A percentile compares a stretch with the other conserved stretches of the same genome.
Evolutionary conservation across 2,888 invertebrate genomes (phyloP).

Genomic region (Lutraria lutraria): DNA sequence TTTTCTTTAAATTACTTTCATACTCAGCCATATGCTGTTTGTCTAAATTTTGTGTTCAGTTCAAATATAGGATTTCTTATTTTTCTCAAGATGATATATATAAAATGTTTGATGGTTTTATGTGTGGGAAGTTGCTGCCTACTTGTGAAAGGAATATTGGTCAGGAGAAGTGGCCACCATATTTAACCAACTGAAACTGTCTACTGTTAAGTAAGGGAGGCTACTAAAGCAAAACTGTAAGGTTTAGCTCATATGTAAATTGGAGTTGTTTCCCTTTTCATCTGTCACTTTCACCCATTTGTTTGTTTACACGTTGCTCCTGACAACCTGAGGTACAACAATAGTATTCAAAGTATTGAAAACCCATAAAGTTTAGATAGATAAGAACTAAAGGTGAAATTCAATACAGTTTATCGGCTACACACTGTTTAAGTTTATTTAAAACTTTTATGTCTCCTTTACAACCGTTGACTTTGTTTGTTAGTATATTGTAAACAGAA

Average conservation of each 20-base stretch:
- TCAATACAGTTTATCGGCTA: constrained; percentile 41
- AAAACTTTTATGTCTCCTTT: constrained; percentile 22
- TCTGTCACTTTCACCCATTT: constrained; percentile 41
- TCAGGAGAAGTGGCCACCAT: too few relatives aligned
- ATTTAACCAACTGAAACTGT: too few relatives aligned
- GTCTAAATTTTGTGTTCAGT: too few relatives aligned
- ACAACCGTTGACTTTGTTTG: constrained; percentile 38
- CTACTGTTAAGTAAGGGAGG: constrained; percentile 8
- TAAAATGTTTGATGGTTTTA: too few relatives aligned
- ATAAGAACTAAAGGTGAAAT: constrained; percentile 48
- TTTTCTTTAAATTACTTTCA: not conserved
- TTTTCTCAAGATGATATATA: too few relatives aligned
- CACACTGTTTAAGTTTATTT: constrained; percentile 29
- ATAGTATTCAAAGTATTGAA: constrained; percentile 52
- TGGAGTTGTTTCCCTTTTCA: constrained; percentile 30
- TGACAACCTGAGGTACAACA: constrained; percentile 39
- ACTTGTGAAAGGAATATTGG: too few relatives aligned
- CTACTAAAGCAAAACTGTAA: not conserved
- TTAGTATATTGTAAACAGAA: constrained; percentile 38
- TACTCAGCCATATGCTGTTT: not conserved
- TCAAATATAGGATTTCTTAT: too few relatives aligned
- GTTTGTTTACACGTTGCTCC: constrained; percentile 61
- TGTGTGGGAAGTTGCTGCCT: too few relatives aligned
- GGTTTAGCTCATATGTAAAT: not conserved
- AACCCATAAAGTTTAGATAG: constrained; percentile 51